Percentiles rank a stretch among this genome's conserved stretches.
Evolutionary conservation across 2,888 invertebrate species (phyloP).

Genomic region (Tetrapedia diversipes): DNA sequence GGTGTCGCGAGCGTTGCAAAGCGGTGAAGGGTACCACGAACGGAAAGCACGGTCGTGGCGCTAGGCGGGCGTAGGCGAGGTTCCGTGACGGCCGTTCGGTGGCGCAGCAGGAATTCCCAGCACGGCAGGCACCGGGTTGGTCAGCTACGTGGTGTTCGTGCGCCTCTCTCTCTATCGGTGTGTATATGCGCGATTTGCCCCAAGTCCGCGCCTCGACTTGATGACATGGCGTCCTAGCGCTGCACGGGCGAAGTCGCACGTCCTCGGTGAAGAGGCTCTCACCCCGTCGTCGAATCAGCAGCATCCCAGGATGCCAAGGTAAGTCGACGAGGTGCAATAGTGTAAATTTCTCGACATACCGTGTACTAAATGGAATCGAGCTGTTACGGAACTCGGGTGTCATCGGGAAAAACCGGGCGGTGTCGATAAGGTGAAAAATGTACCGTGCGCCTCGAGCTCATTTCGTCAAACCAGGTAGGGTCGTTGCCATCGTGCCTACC

Average conservation of each 20-base stretch:
- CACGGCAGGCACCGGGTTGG: slow-evolving; percentile 69
- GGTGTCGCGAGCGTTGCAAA: slow-evolving; percentile 68
- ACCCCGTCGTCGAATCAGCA: slow-evolving; percentile 68
- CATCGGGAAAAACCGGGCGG: slow-evolving; percentile 70
- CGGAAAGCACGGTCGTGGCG: slow-evolving; percentile 72
- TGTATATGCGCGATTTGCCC: slow-evolving; percentile 69
- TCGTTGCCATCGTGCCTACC: slow-evolving; percentile 80
- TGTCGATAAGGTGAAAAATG: slow-evolving; percentile 71
- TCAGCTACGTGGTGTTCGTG: slow-evolving; percentile 67
- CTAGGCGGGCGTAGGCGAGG: slow-evolving; percentile 79
- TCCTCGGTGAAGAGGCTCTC: slow-evolving; percentile 72
- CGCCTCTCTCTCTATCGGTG: slow-evolving; percentile 60
- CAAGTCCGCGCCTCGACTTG: slow-evolving; percentile 76
- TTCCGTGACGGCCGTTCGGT: slow-evolving; percentile 78
- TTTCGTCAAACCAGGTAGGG: slow-evolving; percentile 72
- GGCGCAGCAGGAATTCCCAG: slow-evolving; percentile 77
- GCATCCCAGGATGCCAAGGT: slow-evolving; percentile 78
- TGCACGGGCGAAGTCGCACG: slow-evolving; percentile 72
- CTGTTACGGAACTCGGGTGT: slow-evolving; percentile 59
- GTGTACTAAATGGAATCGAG: slow-evolving; percentile 26
- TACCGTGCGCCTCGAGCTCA: slow-evolving; percentile 50
- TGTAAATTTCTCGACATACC: slow-evolving; percentile 38
- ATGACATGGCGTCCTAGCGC: slow-evolving; percentile 82
- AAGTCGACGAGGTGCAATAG: slow-evolving; percentile 70
- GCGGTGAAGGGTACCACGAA: slow-evolving; percentile 75